Conservation (phyloP, 92 coral and sea anemone species). For the Umimayanthus kanabou region DNA sequence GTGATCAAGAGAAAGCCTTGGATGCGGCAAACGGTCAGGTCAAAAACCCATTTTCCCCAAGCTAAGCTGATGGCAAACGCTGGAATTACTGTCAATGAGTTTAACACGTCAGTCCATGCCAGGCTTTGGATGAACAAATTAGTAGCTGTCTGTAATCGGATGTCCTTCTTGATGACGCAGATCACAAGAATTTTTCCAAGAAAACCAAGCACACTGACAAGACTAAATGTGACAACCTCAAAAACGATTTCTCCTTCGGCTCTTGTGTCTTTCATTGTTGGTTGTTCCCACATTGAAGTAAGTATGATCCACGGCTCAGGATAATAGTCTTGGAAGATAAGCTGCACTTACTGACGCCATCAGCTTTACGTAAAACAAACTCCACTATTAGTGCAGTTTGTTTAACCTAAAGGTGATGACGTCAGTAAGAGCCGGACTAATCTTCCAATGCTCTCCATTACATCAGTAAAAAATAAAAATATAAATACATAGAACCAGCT, state of each 20-base stretch:
- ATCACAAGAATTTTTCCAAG: not conserved
- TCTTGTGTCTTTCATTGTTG: not conserved
- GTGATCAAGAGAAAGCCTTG: slow-evolving; percentile 10
- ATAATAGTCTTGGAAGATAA: no score
- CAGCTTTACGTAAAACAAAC: no score
- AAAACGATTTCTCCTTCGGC: not conserved
- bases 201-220: not conserved
- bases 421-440: no score
- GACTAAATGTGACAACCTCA: not conserved
- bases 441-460: no score
- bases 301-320: no score
- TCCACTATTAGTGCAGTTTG: no score
- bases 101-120: slow-evolving; percentile 3
- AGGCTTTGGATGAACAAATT: not conserved
- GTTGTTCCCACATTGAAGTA: no score
- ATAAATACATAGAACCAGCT: no score
- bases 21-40: not conserved
- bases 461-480: no score
- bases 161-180: not conserved
- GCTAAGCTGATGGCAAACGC: slow-evolving; percentile 1
- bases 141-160: not conserved
- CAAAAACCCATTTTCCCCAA: not conserved
- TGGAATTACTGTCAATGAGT: not conserved
- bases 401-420: no score
- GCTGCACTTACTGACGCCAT: no score